Percentiles rank a stretch among this genome's conserved stretches.
Conservation (phyloP, 2,888 invertebrate genomes). For the Ormyrus pomaceus region DNA sequence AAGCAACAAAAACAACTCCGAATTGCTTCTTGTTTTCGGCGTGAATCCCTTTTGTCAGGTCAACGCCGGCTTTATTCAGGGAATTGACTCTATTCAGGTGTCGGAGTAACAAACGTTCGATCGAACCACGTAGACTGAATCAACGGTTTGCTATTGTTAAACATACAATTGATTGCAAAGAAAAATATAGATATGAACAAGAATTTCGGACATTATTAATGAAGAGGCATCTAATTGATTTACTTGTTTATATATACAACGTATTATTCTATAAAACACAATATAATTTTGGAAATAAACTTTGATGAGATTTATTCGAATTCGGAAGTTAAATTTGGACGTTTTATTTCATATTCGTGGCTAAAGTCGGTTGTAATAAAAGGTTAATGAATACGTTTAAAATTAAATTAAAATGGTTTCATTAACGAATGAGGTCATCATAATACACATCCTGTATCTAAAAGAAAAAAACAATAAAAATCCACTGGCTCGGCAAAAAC, state of each 20-base stretch:
- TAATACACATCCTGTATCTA: too few relatives aligned
- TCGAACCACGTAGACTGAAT: slow-evolving; percentile 9
- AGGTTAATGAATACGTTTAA: too few relatives aligned
- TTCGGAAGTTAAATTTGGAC: neutral
- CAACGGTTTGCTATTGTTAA: slow-evolving; percentile 5
- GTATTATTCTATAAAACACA: neutral
- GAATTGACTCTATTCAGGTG: slow-evolving; percentile 40
- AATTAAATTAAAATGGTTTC: too few relatives aligned
- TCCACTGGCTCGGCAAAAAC: too few relatives aligned
- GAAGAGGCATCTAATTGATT: neutral
- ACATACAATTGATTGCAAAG: slow-evolving; percentile 15
- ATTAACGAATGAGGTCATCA: too few relatives aligned
- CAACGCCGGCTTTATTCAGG: neutral
- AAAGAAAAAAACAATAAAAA: too few relatives aligned
- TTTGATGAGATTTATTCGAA: neutral
- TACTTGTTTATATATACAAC: neutral
- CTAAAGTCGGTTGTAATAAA: too few relatives aligned
- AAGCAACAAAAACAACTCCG: neutral
- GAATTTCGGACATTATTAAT: neutral
- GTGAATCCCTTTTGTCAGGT: slow-evolving; percentile 15
- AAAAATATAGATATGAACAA: neutral
- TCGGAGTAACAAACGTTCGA: slow-evolving; percentile 29
- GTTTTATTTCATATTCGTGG: neutral
- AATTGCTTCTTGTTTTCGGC: slow-evolving; percentile 20
- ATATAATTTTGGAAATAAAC: neutral